Percentiles rank a stretch among this genome's conserved stretches.
Conservation (phyloP, 2,113 vertebrate genomes). For the Anolis carolinensis region DNA sequence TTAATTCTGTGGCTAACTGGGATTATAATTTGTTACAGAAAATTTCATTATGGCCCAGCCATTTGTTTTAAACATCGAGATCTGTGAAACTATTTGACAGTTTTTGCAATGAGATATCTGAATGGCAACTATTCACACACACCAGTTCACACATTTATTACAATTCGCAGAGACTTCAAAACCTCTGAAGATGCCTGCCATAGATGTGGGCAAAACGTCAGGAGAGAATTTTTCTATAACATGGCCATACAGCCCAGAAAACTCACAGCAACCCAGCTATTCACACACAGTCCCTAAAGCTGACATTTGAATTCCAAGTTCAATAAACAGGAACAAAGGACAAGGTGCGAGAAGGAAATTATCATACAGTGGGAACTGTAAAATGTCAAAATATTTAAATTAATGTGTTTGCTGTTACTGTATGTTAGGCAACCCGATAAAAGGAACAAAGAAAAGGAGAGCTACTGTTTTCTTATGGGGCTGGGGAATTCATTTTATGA, state of each 20-base stretch:
- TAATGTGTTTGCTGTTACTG: neutral
- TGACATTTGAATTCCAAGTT: neutral
- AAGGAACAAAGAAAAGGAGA: neutral
- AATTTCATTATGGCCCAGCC: neutral
- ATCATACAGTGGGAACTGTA: neutral
- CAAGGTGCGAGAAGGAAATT: neutral
- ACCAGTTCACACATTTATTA: no score
- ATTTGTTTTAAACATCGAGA: neutral
- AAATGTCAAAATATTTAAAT: neutral
- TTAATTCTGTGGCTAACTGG: neutral
- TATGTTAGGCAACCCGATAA: neutral
- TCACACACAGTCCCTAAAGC: no score
- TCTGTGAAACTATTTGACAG: neutral
- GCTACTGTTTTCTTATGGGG: neutral
- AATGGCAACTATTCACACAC: neutral
- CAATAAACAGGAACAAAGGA: neutral
- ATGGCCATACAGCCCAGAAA: no score
- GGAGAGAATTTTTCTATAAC: no score
- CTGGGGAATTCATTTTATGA: neutral
- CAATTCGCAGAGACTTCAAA: no score
- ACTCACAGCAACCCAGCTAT: no score
- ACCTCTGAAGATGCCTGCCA: no score
- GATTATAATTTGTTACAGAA: neutral
- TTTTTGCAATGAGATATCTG: neutral
- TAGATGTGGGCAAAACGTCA: no score